These are phyloP conservation scores for Brachyptera risi DNA, from an alignment of 2,888 invertebrate genomes.

Conservation along the genomic window DNA sequence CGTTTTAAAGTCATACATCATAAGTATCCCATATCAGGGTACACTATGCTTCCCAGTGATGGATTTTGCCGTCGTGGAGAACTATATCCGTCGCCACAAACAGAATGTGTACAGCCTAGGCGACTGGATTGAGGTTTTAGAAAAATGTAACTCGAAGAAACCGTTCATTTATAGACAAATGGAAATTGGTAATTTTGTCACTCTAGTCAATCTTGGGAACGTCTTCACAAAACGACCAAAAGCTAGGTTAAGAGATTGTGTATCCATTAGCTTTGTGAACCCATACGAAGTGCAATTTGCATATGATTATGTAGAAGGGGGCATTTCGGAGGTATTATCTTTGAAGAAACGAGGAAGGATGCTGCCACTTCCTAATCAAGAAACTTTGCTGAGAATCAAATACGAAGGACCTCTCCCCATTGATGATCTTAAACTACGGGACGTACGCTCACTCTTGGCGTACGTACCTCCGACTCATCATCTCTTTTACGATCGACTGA, in stretches of 20 bases:
- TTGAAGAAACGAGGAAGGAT: neutral
- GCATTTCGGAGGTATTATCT: neutral
- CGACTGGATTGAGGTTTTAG: neutral
- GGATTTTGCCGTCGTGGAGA: neutral
- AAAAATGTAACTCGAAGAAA: neutral
- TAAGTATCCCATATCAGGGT: neutral
- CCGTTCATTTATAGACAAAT: neutral
- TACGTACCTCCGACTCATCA: neutral
- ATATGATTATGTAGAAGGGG: neutral
- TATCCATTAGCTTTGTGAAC: neutral
- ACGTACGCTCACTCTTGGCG: too few relatives aligned
- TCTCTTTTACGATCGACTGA: neutral
- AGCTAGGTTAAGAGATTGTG: neutral
- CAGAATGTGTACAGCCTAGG: neutral
- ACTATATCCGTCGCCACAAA: neutral
- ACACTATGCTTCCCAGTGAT: slow-evolving; percentile 2
- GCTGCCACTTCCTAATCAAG: neutral
- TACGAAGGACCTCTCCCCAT: neutral
- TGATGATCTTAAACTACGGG: neutral
- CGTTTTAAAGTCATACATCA: neutral
- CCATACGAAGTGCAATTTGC: neutral
- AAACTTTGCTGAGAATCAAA: neutral
- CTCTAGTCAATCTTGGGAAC: neutral
- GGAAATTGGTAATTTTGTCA: neutral
- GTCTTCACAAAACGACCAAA: neutral